These are phyloP conservation scores for Drosophila nr. perissopoda DNA, from an alignment of 2,888 invertebrate species.

Conservation along the genomic window DNA sequence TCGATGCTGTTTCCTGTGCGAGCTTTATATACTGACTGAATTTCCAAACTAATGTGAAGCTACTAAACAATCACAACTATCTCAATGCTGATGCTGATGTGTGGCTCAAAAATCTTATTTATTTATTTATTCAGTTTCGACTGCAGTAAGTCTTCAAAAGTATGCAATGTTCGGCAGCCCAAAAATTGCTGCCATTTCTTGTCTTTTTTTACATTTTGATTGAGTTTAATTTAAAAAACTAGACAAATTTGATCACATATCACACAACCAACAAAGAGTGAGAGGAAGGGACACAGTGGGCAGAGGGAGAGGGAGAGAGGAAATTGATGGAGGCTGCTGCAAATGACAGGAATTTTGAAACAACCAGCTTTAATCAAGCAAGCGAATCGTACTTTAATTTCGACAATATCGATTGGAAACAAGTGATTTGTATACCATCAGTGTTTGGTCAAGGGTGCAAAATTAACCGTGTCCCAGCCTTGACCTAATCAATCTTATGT, in stretches of 20 bases:
- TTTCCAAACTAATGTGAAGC: background rate
- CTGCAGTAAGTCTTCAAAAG: background rate
- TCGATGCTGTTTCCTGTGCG: background rate
- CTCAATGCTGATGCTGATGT: background rate
- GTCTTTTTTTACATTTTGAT: background rate
- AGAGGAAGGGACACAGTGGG: background rate
- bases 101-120: background rate
- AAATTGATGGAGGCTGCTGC: slow-evolving; percentile 1
- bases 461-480: slow-evolving; percentile 28
- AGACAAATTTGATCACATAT: background rate
- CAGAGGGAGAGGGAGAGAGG: background rate
- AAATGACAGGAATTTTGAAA: slow-evolving; percentile 19
- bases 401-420: slow-evolving; percentile 2
- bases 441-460: slow-evolving; percentile 12
- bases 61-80: background rate
- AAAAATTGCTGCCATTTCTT: background rate
- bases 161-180: background rate
- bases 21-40: background rate
- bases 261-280: background rate
- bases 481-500: slow-evolving; percentile 36
- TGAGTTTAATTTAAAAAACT: background rate
- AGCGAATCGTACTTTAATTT: slow-evolving; percentile 44
- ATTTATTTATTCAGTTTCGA: background rate
- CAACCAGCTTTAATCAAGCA: slow-evolving; percentile 26
- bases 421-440: slow-evolving; percentile 8